phyloP scores from a whole-genome alignment of 1,140 invertebrate species.

The Chrysoperla carnea region DNA sequence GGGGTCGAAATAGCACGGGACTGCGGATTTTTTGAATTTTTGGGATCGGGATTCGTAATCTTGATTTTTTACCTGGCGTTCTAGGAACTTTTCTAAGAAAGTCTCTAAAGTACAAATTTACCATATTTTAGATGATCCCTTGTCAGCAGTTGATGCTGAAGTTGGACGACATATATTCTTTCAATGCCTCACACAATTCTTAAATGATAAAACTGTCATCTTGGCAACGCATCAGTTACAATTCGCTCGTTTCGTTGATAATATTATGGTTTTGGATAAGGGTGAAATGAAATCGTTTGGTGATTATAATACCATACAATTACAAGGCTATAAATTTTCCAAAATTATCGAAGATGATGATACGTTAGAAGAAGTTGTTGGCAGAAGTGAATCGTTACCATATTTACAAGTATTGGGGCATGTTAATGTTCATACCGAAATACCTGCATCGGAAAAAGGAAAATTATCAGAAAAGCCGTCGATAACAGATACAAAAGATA shows the following conservation, averaged over 20 bases:
- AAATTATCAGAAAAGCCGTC: not conserved
- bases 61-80: no score
- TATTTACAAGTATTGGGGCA: no score
- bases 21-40: no score
- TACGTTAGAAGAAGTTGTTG: slow-evolving; percentile 19
- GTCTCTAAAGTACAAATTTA: no score
- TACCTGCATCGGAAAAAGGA: not conserved
- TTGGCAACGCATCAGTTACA: slow-evolving; percentile 77
- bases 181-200: slow-evolving; percentile 38
- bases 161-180: slow-evolving; percentile 52
- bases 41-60: no score
- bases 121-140: slow-evolving; percentile 68
- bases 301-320: slow-evolving; percentile 21
- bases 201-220: slow-evolving; percentile 53
- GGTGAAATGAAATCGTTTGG: slow-evolving; percentile 29
- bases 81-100: no score
- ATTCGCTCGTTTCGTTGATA: slow-evolving; percentile 53
- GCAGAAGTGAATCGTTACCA: not conserved
- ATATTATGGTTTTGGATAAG: slow-evolving; percentile 59
- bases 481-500: not conserved
- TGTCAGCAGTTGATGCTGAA: slow-evolving; percentile 63
- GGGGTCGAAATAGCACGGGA: no score
- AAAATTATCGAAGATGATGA: slow-evolving; percentile 29
- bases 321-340: slow-evolving; percentile 43
- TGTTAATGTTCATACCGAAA: no score